Conservation (phyloP, 2,888 invertebrate genomes). For the Drosophila emarginata region DNA sequence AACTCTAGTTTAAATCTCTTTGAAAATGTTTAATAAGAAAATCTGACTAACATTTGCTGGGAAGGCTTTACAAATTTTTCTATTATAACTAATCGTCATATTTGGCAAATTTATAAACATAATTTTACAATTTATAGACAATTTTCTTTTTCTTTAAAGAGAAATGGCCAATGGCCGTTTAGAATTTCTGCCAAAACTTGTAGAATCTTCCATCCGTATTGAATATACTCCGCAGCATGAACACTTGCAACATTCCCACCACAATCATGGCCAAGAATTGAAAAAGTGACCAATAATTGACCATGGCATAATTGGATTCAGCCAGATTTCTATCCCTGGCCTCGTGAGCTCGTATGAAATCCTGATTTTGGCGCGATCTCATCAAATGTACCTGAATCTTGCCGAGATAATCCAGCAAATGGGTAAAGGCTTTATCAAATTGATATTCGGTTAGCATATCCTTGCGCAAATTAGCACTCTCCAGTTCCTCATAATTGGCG, state of each 20-base stretch:
- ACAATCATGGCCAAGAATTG: slow-evolving; percentile 88
- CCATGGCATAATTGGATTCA: slow-evolving; percentile 90
- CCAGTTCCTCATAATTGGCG: slow-evolving; percentile 84
- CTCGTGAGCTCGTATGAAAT: slow-evolving; percentile 88
- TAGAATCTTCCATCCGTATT: slow-evolving; percentile 83
- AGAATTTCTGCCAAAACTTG: slow-evolving; percentile 78
- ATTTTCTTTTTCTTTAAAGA: too few relatives aligned
- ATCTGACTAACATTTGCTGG: too few relatives aligned
- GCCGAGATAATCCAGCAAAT: slow-evolving; percentile 86
- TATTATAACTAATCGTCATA: too few relatives aligned
- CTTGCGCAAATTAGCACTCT: slow-evolving; percentile 78
- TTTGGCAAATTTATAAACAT: neutral
- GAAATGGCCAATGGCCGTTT: too few relatives aligned
- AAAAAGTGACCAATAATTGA: slow-evolving; percentile 90
- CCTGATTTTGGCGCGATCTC: slow-evolving; percentile 87
- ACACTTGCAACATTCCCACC: slow-evolving; percentile 89
- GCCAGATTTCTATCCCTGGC: slow-evolving; percentile 91
- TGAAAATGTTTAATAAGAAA: too few relatives aligned
- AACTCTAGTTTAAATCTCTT: too few relatives aligned
- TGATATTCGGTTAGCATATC: slow-evolving; percentile 84
- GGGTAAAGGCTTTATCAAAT: slow-evolving; percentile 84
- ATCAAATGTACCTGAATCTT: slow-evolving; percentile 85
- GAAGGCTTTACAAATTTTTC: too few relatives aligned
- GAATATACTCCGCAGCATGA: slow-evolving; percentile 91
- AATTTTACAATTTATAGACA: neutral